phyloP scores from a whole-genome alignment of 2,797 vertebrate species.

The Dallia pectoralis region DNA sequence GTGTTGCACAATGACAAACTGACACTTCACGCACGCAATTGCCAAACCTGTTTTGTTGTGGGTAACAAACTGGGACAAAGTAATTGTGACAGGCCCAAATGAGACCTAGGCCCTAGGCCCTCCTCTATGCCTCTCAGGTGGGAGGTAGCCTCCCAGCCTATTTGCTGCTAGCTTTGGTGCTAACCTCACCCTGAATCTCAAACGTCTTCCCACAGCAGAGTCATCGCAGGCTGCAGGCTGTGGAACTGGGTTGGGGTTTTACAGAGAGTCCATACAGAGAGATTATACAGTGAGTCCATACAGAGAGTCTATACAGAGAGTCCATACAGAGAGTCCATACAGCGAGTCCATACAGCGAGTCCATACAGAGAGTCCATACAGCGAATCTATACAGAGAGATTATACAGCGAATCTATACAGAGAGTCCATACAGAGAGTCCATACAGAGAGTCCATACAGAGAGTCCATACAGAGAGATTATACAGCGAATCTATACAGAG shows the following conservation, averaged over 20 bases:
- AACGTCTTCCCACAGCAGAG: not conserved
- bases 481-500: no score
- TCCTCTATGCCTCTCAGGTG: conserved; percentile 37
- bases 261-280: no score
- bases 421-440: no score
- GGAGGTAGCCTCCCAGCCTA: conserved; percentile 37
- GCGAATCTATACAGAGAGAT: no score
- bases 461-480: no score
- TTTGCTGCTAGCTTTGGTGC: conserved; percentile 44
- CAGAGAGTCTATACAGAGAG: no score
- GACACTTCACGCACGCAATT: conserved; percentile 19
- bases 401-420: conserved; percentile 28
- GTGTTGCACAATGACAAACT: conserved; percentile 19
- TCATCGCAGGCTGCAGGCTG: conserved; percentile 2
- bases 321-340: no score
- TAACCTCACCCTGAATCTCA: conserved; percentile 25
- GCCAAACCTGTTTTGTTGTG: no score
- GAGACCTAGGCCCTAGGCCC: not conserved
- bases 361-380: no score
- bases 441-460: conserved; percentile 31
- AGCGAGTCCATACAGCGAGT: no score
- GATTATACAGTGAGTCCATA: conserved; percentile 29
- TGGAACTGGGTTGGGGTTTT: not conserved
- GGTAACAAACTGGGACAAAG: not conserved
- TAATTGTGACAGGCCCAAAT: conserved; percentile 7